Conservation (phyloP, 2,888 invertebrate genomes). For the Drosophila aldrichi region DNA sequence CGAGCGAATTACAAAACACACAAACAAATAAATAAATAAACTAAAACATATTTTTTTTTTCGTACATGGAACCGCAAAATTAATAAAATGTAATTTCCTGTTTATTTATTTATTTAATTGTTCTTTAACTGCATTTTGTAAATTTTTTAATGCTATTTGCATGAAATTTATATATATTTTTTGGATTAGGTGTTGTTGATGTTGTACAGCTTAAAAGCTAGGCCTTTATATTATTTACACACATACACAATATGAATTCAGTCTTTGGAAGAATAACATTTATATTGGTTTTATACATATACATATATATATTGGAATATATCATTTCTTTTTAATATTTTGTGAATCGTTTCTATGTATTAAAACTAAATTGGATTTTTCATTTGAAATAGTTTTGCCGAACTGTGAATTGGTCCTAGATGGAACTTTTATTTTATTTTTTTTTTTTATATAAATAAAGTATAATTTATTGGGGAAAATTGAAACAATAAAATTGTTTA, state of each 20-base stretch:
- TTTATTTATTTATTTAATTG: not conserved
- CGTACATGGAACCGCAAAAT: conserved; percentile 1
- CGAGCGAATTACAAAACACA: not conserved
- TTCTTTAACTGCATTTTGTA: not conserved
- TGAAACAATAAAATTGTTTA: conserved; percentile 1
- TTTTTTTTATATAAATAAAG: not conserved
- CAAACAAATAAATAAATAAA: not conserved
- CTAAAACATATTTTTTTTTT: not conserved
- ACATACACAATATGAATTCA: conserved; percentile 82
- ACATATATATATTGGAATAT: conserved; percentile 22
- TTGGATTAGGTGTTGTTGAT: conserved; percentile 24
- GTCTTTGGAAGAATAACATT: conserved; percentile 85
- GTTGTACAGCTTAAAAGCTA: conserved; percentile 45
- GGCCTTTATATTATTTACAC: conserved; percentile 71
- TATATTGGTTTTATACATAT: conserved; percentile 55
- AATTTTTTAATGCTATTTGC: conserved; percentile 10
- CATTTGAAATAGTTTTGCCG: conserved; percentile 7
- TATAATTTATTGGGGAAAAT: not conserved
- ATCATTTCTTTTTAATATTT: conserved; percentile 13
- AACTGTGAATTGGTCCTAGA: conserved; percentile 54
- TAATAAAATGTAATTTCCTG: not conserved
- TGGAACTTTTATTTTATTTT: conserved; percentile 11
- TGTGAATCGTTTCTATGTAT: conserved; percentile 9
- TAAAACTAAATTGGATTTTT: conserved; percentile 6
- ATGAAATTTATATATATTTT: conserved; percentile 2